These are phyloP conservation scores for Andrena dorsata DNA, from an alignment of 2,888 invertebrate species.

Conservation along the genomic window DNA sequence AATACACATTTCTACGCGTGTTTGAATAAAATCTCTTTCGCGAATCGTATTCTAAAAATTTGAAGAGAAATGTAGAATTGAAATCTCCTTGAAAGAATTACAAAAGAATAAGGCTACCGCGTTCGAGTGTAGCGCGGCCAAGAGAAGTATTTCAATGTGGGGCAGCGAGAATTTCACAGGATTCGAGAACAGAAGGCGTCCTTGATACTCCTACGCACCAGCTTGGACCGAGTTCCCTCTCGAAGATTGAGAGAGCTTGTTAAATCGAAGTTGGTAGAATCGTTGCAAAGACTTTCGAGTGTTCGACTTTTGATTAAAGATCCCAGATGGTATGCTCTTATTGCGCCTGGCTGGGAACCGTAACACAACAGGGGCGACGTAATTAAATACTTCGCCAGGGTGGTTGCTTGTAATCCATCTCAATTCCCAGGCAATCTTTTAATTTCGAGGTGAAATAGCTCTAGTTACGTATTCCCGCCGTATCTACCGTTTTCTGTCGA, in stretches of 20 bases:
- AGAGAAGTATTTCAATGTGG: not conserved
- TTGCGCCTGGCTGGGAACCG: conserved; percentile 37
- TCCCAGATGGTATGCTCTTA: conserved; percentile 38
- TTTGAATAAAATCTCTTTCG: too few relatives aligned
- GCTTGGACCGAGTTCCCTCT: conserved; percentile 14
- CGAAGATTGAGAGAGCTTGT: conserved; percentile 17
- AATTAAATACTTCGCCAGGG: conserved; percentile 37
- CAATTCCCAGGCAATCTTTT: not conserved
- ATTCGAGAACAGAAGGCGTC: not conserved
- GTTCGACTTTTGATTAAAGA: conserved; percentile 59
- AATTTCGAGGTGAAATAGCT: not conserved
- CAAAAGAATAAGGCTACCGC: not conserved
- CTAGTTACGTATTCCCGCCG: not conserved
- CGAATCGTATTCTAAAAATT: too few relatives aligned
- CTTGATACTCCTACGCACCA: conserved; percentile 18
- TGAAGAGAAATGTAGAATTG: too few relatives aligned
- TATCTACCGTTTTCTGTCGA: not conserved
- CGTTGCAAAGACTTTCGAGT: conserved; percentile 45
- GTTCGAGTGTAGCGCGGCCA: not conserved
- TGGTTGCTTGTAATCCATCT: not conserved
- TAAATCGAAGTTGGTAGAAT: conserved; percentile 39
- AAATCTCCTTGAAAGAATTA: not conserved
- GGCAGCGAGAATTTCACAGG: not conserved
- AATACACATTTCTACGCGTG: too few relatives aligned
- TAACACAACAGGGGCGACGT: conserved; percentile 26